These are phyloP conservation scores for Lampropteryx suffumata DNA, from an alignment of 2,888 invertebrate genomes.

Conservation along the genomic window DNA sequence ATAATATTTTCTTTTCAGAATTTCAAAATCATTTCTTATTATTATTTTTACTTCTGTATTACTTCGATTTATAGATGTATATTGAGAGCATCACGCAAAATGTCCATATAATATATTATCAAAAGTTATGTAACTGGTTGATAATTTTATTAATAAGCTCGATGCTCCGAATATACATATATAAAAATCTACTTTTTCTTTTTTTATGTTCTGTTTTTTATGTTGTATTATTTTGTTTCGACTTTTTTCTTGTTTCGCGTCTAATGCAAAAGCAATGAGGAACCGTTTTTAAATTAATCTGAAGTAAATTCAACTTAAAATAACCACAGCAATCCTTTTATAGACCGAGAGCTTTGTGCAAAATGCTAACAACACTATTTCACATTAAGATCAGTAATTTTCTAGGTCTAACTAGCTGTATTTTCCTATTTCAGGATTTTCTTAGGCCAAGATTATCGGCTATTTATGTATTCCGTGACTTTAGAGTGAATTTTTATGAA, in stretches of 20 bases:
- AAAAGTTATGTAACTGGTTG: too few relatives aligned
- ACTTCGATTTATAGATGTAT: conserved; percentile 11
- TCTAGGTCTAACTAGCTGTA: too few relatives aligned
- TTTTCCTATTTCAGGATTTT: too few relatives aligned
- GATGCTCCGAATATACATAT: conserved; percentile 15
- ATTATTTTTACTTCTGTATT: conserved; percentile 32
- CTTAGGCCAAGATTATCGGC: too few relatives aligned
- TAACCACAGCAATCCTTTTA: conserved; percentile 78
- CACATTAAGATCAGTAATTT: too few relatives aligned
- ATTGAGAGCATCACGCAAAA: conserved; percentile 3
- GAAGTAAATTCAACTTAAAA: conserved; percentile 27
- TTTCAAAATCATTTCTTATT: too few relatives aligned
- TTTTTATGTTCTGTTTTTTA: conserved; percentile 38
- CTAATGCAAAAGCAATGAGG: conserved; percentile 78
- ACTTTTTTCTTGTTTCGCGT: conserved; percentile 54
- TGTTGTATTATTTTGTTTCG: conserved; percentile 32
- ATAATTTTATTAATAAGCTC: neutral
- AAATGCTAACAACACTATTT: neutral
- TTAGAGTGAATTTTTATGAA: too few relatives aligned
- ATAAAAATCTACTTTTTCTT: conserved; percentile 20
- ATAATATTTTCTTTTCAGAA: conserved; percentile 27
- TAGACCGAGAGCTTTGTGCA: conserved; percentile 49
- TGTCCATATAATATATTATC: too few relatives aligned
- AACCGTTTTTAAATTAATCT: conserved; percentile 30
- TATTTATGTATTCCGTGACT: too few relatives aligned